Evolutionary conservation across 2,113 vertebrate genomes (phyloP).

Genomic region (Serranochromis macrocephalus): DNA sequence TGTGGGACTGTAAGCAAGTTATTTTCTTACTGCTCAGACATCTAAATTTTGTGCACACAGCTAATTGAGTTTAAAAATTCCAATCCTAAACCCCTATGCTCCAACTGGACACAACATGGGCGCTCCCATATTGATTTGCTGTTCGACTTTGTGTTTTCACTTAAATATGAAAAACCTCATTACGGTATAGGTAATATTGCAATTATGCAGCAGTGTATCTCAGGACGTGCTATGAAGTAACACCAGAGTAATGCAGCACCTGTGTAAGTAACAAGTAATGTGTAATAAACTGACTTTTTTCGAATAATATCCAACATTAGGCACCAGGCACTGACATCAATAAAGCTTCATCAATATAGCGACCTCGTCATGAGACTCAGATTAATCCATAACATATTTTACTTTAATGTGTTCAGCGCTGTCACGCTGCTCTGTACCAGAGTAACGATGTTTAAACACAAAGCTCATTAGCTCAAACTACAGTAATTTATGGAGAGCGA

Average conservation of each 20-base stretch:
- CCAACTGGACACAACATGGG: neutral
- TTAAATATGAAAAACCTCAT: neutral
- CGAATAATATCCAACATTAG: neutral
- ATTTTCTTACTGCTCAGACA: neutral
- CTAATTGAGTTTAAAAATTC: neutral
- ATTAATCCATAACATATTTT: neutral
- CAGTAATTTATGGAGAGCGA: neutral
- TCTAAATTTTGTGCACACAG: neutral
- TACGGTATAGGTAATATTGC: neutral
- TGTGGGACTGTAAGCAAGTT: neutral
- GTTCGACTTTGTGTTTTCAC: neutral
- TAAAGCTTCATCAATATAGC: neutral
- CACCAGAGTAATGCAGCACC: neutral
- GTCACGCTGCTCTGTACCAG: neutral
- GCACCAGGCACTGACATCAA: neutral
- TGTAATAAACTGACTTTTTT: neutral
- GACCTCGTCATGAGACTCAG: neutral
- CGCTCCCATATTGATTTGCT: neutral
- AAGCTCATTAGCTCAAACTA: neutral
- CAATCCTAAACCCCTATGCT: neutral
- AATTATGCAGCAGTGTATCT: neutral
- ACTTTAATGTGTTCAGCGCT: neutral
- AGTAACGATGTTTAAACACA: neutral
- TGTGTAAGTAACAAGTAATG: neutral
- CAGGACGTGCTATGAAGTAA: neutral